phyloP scores from a whole-genome alignment of 2,888 invertebrate genomes.

The Drosophila niveifrons region DNA sequence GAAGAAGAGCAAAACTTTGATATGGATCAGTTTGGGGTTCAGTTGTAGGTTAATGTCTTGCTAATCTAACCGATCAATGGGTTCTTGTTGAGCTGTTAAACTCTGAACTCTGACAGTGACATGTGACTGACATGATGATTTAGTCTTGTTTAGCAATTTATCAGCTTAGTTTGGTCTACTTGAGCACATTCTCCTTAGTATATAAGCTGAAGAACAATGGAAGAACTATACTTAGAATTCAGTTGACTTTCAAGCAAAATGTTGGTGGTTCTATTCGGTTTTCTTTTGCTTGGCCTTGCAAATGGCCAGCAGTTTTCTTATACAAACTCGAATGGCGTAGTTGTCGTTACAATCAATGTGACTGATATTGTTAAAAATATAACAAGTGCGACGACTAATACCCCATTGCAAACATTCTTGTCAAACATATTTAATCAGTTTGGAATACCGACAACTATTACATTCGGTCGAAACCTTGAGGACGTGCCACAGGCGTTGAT shows the following conservation, averaged over 20 bases:
- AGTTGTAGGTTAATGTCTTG: slow-evolving; percentile 1
- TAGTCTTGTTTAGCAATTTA: slow-evolving; percentile 12
- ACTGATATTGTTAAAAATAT: too few species aligned
- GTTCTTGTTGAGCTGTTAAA: not conserved
- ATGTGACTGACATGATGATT: slow-evolving; percentile 11
- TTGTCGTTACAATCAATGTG: too few species aligned
- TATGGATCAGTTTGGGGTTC: not conserved
- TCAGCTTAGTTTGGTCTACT: not conserved
- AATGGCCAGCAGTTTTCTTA: slow-evolving; percentile 1
- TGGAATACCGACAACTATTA: not conserved
- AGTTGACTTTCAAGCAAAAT: slow-evolving; percentile 7
- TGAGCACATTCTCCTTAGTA: not conserved
- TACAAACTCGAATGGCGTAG: too few species aligned
- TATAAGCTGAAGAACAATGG: slow-evolving; percentile 18
- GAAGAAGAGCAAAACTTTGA: not conserved
- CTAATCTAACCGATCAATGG: slow-evolving; percentile 3
- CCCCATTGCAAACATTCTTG: not conserved
- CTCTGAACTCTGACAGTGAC: slow-evolving; percentile 26
- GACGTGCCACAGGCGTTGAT: not conserved
- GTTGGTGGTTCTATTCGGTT: slow-evolving; percentile 7
- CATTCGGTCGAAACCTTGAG: not conserved
- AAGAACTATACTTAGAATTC: not conserved
- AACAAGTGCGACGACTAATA: too few species aligned
- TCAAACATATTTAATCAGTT: not conserved
- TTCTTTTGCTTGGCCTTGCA: not conserved